Percentiles rank a stretch among this genome's conserved stretches.
Evolutionary conservation across 2,113 vertebrate species (phyloP).

Genomic region (Pelecanoides urinatrix): DNA sequence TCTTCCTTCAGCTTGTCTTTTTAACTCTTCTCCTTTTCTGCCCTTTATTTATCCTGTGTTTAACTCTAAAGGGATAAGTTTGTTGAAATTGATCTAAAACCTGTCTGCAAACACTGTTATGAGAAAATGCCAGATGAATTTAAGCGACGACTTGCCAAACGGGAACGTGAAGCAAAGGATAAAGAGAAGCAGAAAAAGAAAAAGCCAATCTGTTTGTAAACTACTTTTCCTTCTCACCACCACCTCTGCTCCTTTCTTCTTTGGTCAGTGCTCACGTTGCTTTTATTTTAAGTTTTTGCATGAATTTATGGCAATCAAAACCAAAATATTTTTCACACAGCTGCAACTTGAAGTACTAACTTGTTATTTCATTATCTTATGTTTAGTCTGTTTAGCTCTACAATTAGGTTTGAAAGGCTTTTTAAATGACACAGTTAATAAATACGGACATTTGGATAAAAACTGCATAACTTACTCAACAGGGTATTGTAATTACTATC

Average conservation of each 20-base stretch:
- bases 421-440: background rate
- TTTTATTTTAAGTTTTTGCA: slow-evolving; percentile 25
- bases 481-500: background rate
- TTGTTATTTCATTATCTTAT: background rate
- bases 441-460: background rate
- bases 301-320: background rate
- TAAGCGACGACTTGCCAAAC: slow-evolving; percentile 90
- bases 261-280: slow-evolving; percentile 83
- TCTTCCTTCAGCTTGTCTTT: slow-evolving; percentile 37
- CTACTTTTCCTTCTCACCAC: slow-evolving; percentile 66
- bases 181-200: slow-evolving; percentile 92
- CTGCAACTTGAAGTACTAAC: background rate
- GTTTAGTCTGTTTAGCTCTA: background rate
- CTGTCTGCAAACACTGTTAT: slow-evolving; percentile 97
- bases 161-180: slow-evolving; percentile 89
- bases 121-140: slow-evolving; percentile 96
- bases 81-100: slow-evolving; percentile 99
- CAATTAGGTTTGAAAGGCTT: background rate
- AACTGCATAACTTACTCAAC: background rate
- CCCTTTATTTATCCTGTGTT: slow-evolving; percentile 64
- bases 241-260: slow-evolving; percentile 71
- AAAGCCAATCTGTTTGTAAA: slow-evolving; percentile 93
- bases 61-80: slow-evolving; percentile 90
- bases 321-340: background rate
- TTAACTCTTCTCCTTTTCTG: slow-evolving; percentile 63